Percentiles rank a stretch among this genome's conserved stretches.
Conservation (phyloP, 2,888 invertebrate species). For the Apoderus coryli region DNA sequence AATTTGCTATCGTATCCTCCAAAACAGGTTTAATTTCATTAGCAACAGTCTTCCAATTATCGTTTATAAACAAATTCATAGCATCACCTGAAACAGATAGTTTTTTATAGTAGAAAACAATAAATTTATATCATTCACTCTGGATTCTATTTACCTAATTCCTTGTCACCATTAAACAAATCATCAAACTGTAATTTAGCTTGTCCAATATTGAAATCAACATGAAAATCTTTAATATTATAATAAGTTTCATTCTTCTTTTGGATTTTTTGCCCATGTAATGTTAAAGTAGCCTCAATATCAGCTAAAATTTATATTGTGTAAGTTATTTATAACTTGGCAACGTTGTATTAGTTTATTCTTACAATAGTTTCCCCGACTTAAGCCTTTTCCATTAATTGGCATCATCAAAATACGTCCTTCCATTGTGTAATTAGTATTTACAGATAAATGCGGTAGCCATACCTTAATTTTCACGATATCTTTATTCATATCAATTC, state of each 20-base stretch:
- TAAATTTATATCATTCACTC: no score
- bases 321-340: conserved; percentile 1
- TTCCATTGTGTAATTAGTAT: conserved; percentile 47
- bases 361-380: conserved; percentile 56
- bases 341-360: no score
- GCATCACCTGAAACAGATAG: conserved; percentile 42
- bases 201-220: conserved; percentile 50
- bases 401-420: conserved; percentile 64
- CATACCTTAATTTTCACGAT: conserved; percentile 44
- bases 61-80: conserved; percentile 63
- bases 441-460: conserved; percentile 49
- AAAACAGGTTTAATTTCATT: conserved; percentile 56
- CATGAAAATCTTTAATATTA: conserved; percentile 46
- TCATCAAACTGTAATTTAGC: conserved; percentile 52
- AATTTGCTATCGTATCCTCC: conserved; percentile 43
- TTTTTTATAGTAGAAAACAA: no score
- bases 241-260: conserved; percentile 39
- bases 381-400: conserved; percentile 50
- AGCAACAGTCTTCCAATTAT: conserved; percentile 59
- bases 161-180: conserved; percentile 56
- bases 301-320: conserved; percentile 38
- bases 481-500: conserved; percentile 42
- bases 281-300: conserved; percentile 46
- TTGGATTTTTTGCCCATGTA: conserved; percentile 43
- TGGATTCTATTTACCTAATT: conserved; percentile 38